These are phyloP conservation scores for Ammodytes marinus DNA, from an alignment of 2,113 vertebrate genomes.

Conservation along the genomic window DNA sequence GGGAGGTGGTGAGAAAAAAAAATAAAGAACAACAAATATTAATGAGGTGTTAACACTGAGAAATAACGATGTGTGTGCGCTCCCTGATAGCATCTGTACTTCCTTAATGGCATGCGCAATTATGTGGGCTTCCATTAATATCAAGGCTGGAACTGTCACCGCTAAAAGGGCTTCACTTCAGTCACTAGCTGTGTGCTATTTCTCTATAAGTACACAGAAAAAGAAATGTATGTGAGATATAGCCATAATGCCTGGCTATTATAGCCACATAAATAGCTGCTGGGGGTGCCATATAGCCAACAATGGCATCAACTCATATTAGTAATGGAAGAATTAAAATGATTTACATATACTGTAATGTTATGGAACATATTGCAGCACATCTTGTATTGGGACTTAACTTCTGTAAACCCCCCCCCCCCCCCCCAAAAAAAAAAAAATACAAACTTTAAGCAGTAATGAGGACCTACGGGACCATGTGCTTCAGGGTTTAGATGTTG, in stretches of 20 bases:
- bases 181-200: conserved; percentile 53
- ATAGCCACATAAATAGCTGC: conserved; percentile 54
- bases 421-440: conserved; percentile 12
- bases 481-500: conserved; percentile 23
- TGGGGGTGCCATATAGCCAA: conserved; percentile 23
- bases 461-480: conserved; percentile 21
- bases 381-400: conserved; percentile 27
- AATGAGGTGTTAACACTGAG: conserved; percentile 86
- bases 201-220: conserved; percentile 54
- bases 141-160: conserved; percentile 72
- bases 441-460: conserved; percentile 37
- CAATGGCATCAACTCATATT: conserved; percentile 40
- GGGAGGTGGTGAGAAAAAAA: conserved; percentile 57
- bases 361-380: conserved; percentile 45
- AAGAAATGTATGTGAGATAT: conserved; percentile 54
- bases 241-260: conserved; percentile 48
- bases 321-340: conserved; percentile 49
- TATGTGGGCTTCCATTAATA: conserved; percentile 85
- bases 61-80: conserved; percentile 84
- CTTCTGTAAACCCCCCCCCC: background rate
- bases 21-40: conserved; percentile 85
- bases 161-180: conserved; percentile 74
- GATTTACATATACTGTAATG: conserved; percentile 55
- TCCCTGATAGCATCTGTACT: conserved; percentile 87
- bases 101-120: conserved; percentile 89